Conservation (phyloP, 1,140 invertebrate species). For the Trialeurodes vaporariorum region DNA sequence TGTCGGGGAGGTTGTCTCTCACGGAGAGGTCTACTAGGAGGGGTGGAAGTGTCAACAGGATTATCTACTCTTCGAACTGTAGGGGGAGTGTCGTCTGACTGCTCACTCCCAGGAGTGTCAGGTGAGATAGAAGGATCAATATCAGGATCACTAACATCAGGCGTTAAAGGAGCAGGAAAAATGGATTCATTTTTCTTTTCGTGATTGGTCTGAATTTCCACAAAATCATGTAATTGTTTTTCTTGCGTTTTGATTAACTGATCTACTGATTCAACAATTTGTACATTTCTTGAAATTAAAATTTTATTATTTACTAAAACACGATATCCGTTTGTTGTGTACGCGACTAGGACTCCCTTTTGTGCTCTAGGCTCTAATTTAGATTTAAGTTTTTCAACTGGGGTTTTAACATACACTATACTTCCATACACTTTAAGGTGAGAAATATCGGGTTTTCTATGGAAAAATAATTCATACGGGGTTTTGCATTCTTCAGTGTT, state of each 20-base stretch:
- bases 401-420: conserved; percentile 21
- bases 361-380: conserved; percentile 19
- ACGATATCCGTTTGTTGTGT: background rate
- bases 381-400: conserved; percentile 17
- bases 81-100: too few species aligned
- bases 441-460: conserved; percentile 4
- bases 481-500: background rate
- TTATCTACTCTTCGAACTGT: too few species aligned
- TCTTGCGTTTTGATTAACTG: background rate
- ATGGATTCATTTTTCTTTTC: background rate
- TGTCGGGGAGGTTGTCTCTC: background rate
- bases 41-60: too few species aligned
- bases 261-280: background rate
- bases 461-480: conserved; percentile 6
- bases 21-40: background rate
- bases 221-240: background rate
- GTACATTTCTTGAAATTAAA: background rate
- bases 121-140: too few species aligned
- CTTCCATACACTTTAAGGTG: conserved; percentile 19
- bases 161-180: too few species aligned
- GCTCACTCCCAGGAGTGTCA: too few species aligned
- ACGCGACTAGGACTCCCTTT: background rate
- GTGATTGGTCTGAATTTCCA: background rate
- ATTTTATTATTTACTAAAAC: background rate
- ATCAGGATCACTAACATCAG: too few species aligned